Conservation (phyloP, 2,888 invertebrate genomes). For the Polylopha cassiicola region DNA sequence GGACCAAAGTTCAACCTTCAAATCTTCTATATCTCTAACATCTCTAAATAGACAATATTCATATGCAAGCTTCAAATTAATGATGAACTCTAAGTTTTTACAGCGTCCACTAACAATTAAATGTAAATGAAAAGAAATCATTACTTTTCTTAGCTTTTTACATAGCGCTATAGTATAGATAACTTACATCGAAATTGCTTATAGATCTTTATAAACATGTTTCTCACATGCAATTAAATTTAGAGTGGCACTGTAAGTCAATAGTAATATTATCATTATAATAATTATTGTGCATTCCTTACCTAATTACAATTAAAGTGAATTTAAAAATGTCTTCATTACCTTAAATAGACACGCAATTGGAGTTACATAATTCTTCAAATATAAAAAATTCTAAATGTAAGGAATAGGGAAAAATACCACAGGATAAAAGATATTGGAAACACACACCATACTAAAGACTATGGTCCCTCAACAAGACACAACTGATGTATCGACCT, state of each 20-base stretch:
- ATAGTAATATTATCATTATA: conserved; percentile 37
- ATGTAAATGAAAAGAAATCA: neutral
- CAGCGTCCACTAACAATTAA: conserved; percentile 3
- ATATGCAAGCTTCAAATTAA: conserved; percentile 14
- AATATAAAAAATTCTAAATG: conserved; percentile 47
- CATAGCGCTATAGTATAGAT: conserved; percentile 25
- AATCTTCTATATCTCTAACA: conserved; percentile 34
- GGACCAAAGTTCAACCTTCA: conserved; percentile 77
- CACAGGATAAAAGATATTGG: conserved; percentile 31
- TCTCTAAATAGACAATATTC: conserved; percentile 15
- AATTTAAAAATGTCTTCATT: conserved; percentile 17
- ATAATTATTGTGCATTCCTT: conserved; percentile 66
- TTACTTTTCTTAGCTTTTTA: conserved; percentile 23
- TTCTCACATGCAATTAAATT: conserved; percentile 45
- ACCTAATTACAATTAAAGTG: conserved; percentile 25
- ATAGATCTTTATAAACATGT: conserved; percentile 38
- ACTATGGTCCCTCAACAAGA: conserved; percentile 68
- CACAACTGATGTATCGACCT: conserved; percentile 44
- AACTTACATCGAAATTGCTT: conserved; percentile 43
- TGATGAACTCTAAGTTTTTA: conserved; percentile 8
- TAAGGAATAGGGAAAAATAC: conserved; percentile 44
- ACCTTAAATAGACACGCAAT: conserved; percentile 41
- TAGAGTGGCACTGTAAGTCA: conserved; percentile 67
- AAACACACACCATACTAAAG: conserved; percentile 38
- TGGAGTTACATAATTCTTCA: conserved; percentile 44